Percentiles rank a stretch among this genome's conserved stretches.
Evolutionary conservation across 2,113 vertebrate genomes (phyloP).

Genomic region (Morone chrysops): DNA sequence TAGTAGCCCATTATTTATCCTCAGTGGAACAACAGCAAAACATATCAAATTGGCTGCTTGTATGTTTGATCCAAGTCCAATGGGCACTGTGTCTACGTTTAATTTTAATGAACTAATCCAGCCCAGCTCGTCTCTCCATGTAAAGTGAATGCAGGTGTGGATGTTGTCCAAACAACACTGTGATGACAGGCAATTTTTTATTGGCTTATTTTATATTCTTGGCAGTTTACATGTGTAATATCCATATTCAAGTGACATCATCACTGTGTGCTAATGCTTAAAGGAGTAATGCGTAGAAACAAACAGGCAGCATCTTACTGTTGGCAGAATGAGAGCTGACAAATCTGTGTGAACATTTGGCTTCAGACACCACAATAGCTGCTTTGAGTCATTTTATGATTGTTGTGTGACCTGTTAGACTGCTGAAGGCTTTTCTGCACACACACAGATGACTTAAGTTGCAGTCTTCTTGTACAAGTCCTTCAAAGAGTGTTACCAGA

Average conservation of each 20-base stretch:
- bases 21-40: constrained; percentile 38
- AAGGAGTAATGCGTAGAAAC: constrained; percentile 12
- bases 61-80: constrained; percentile 37
- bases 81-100: constrained; percentile 12
- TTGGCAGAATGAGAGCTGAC: not conserved
- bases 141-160: constrained; percentile 53
- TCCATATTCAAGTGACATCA: constrained; percentile 32
- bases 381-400: not conserved
- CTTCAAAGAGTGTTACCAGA: not conserved
- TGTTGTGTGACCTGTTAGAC: not conserved
- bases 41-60: constrained; percentile 22
- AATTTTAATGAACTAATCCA: constrained; percentile 46
- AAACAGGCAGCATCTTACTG: constrained; percentile 10
- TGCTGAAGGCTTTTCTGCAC: not conserved
- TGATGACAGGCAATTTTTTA: constrained; percentile 13
- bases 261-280: constrained; percentile 11
- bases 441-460: not conserved
- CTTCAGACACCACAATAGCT: not conserved
- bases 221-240: constrained; percentile 26
- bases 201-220: constrained; percentile 24
- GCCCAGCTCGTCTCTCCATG: constrained; percentile 3
- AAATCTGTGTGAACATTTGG: not conserved
- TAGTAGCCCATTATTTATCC: constrained; percentile 34
- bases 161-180: constrained; percentile 20
- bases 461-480: not conserved